Evolutionary conservation across 1,140 invertebrate species (phyloP).

Genomic region (Nasonia vitripennis): DNA sequence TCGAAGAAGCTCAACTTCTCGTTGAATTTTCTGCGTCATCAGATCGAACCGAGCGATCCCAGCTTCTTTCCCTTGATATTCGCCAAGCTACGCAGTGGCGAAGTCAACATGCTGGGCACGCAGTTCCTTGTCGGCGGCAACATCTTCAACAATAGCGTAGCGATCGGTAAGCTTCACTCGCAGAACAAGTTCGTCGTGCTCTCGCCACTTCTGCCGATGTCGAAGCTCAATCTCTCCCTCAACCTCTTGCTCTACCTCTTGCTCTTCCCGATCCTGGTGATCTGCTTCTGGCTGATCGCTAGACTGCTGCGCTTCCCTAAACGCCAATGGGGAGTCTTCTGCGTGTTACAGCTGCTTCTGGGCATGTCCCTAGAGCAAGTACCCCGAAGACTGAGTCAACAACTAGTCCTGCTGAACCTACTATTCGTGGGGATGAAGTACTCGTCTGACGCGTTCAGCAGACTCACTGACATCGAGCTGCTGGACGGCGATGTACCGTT

Average conservation of each 20-base stretch:
- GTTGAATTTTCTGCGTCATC: background rate
- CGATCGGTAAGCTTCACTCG: background rate
- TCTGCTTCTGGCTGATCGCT: background rate
- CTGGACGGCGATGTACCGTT: background rate
- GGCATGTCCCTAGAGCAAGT: background rate
- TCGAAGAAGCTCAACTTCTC: background rate
- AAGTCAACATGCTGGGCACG: background rate
- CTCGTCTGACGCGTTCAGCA: background rate
- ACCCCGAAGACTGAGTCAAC: background rate
- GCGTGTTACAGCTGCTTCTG: background rate
- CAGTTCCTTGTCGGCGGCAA: background rate
- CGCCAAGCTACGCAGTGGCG: background rate
- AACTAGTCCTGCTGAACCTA: background rate
- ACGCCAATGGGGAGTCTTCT: background rate
- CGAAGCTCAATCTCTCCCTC: background rate
- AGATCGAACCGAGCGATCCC: background rate
- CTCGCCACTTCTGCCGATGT: background rate
- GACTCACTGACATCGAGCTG: background rate
- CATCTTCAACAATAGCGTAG: background rate
- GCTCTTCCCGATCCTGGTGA: background rate
- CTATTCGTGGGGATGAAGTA: background rate
- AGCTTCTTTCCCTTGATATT: background rate
- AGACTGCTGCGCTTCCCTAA: background rate
- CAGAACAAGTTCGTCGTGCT: background rate
- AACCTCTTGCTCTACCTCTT: background rate